Evolutionary conservation across 2,888 invertebrate species (phyloP), one percentile per base, ranked within the genome.

Genomic region (Agrochola macilenta): DNA sequence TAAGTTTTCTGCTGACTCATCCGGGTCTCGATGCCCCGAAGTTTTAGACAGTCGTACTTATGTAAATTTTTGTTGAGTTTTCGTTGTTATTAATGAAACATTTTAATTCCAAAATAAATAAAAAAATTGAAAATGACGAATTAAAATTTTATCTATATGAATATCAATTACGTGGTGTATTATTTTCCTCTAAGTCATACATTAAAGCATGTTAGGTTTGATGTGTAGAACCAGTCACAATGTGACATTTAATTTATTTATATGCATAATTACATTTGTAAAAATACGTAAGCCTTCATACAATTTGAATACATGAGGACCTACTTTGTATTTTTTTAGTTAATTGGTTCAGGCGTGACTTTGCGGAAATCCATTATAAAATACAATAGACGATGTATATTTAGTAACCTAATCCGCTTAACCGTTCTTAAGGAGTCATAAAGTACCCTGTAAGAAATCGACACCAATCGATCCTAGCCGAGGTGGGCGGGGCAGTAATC

Each of bases 1-100:
- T 17, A 71, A 63, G 2, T 52, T 78, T 88, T 79, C 8, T 78
- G 88, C 81, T 75, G 79, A 88, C 69, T 87, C 85, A 88, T 69
- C 54, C 46, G 20, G 58, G 52, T 43, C 63, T 35, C 17, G 26
- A 46, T 46, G 30, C 17, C 52, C 39, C 2, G 4, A 66, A 43
- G 9, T 43, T 49, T 43, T 46, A 26, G 23, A 26, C 26, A 20
- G 35, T 54, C 12, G 17, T 26, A 54, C 26, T n/a, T 58, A 5
- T 35, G n/a, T 46, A 9, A n/a, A 9, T 17, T 39, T 60, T 60
- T 74, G 2, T 46, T 26, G 26, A 39, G 12, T 3, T 30, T 1
- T 46, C 14, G 11, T 69, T 70, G 17, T 35, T 35, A 46, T 5
- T n/a, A 69, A 46, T 3, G 8, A 35, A 12, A n/a, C 7, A 20